Percentiles rank a stretch among this genome's conserved stretches.
Conservation (phyloP, 1,140 invertebrate species). For the Plectrocnemia conspersa region DNA sequence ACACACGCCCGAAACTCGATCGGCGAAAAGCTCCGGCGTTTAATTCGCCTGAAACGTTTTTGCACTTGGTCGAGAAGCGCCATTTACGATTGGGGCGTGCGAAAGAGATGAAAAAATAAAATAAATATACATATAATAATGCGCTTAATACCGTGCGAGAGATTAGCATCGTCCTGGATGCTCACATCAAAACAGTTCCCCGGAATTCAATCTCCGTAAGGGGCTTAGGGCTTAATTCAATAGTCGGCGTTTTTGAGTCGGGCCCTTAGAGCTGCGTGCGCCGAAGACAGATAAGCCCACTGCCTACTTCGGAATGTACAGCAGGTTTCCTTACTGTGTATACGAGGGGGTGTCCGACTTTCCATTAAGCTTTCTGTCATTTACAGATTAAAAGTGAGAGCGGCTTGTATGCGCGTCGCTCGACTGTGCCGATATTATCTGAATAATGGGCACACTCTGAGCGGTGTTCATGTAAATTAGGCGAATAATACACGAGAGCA, state of each 20-base stretch:
- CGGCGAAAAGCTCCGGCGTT: no score
- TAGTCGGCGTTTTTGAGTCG: conserved; percentile 29
- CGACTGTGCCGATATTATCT: no score
- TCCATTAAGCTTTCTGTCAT: conserved; percentile 34
- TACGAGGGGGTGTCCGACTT: conserved; percentile 26
- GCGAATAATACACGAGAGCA: no score
- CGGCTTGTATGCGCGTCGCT: conserved; percentile 3
- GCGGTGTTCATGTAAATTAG: no score
- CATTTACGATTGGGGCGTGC: no score
- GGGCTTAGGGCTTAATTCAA: conserved; percentile 34
- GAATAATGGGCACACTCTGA: no score
- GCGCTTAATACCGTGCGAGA: conserved; percentile 22
- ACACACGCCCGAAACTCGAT: no score
- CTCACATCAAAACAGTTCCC: conserved; percentile 32
- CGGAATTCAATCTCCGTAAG: conserved; percentile 33
- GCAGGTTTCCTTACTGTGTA: no score
- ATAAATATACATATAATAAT: conserved; percentile 30
- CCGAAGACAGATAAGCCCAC: conserved; percentile 23
- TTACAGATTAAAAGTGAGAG: conserved; percentile 31
- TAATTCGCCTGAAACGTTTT: no score
- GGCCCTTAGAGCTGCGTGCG: conserved; percentile 10
- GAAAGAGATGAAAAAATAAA: no score
- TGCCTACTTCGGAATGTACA: neutral
- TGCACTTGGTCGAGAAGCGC: no score
- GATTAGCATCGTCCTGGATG: conserved; percentile 28